These are phyloP conservation scores for Ptiloglossa arizonensis DNA, from an alignment of 1,140 invertebrate species.

Conservation along the genomic window DNA sequence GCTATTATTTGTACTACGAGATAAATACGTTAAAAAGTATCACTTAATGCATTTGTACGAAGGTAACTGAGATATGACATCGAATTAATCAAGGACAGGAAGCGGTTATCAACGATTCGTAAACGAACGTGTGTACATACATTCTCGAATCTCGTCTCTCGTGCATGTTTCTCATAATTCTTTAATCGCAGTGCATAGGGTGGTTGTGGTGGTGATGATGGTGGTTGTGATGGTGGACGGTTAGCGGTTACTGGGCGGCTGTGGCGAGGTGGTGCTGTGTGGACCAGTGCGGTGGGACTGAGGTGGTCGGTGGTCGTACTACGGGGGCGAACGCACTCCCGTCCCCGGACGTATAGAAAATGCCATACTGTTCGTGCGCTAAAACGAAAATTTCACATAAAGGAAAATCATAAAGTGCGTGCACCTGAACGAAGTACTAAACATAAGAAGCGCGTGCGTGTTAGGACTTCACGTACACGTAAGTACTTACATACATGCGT, in stretches of 20 bases:
- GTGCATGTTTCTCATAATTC: slow-evolving; percentile 69
- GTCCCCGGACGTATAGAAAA: slow-evolving; percentile 82
- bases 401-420: slow-evolving; percentile 76
- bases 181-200: slow-evolving; percentile 74
- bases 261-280: slow-evolving; percentile 83
- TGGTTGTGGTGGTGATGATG: slow-evolving; percentile 71
- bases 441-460: slow-evolving; percentile 48
- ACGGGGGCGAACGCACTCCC: slow-evolving; percentile 85
- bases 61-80: neutral
- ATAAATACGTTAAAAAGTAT: too few relatives aligned
- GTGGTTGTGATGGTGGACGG: slow-evolving; percentile 79
- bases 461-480: slow-evolving; percentile 17
- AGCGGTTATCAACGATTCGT: slow-evolving; percentile 27
- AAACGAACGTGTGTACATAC: slow-evolving; percentile 71
- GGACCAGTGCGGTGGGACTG: slow-evolving; percentile 83
- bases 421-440: slow-evolving; percentile 24
- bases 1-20: too few relatives aligned
- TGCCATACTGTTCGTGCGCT: slow-evolving; percentile 83
- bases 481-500: slow-evolving; percentile 3
- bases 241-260: slow-evolving; percentile 83
- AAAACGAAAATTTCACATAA: slow-evolving; percentile 82
- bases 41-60: neutral
- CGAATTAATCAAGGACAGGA: neutral
- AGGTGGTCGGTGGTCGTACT: slow-evolving; percentile 83
- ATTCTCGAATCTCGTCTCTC: slow-evolving; percentile 66